Base-by-base conservation (phyloP, 2,113 vertebrate genomes). In the Chamaea fasciata region DNA sequence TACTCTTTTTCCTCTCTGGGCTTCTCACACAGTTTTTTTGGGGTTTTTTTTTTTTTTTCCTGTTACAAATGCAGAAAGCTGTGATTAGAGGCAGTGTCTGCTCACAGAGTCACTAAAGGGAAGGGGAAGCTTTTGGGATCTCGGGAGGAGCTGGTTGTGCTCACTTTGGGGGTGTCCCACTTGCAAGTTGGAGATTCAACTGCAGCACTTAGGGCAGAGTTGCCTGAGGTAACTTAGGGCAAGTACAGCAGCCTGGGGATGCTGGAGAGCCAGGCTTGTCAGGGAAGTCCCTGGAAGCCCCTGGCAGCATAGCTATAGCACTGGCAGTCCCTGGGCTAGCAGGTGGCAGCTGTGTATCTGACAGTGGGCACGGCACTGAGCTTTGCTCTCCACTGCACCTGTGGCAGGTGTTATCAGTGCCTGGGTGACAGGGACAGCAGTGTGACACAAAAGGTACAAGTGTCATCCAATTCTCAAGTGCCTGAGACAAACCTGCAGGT, bases 171-270 rank as follows among this genome's bases (percentile, higher is more conserved):
- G 9, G 39, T 44, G 42, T 59, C 35, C 12, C 35, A 2, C 26
- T 74, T 39, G 13, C 50, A 42, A 49, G 8, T 3, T 26, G 39
- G 67, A 71, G 28, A 39, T 46, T 42, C 37, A n/a, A 15, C 69
- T 64, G 44, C 42, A 77, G 50, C n/a, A 16, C 28, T 59, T 13
- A 5, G 0, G 6, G 37, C 63, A 83, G 23, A 74, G 31, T 57
- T 77, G 24, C 27, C 24, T 6, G 13, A 41, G 16, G 10, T 26
- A 28, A 12, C 15, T 83, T 15, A 39, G 52, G 52, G n/a, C 35
- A 67, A 23, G 27, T 3, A 4, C 0, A 0, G 15, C 22, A 65
- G n/a, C 23, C 15, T 4, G 57, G 35, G 24, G 24, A 33, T 4
- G 7, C 31, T 9, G 24, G 10, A 39, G 27, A 81, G 44, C 11